Evolutionary conservation across 1,140 invertebrate genomes (phyloP).

Genomic region (Arctopsyche grandis): DNA sequence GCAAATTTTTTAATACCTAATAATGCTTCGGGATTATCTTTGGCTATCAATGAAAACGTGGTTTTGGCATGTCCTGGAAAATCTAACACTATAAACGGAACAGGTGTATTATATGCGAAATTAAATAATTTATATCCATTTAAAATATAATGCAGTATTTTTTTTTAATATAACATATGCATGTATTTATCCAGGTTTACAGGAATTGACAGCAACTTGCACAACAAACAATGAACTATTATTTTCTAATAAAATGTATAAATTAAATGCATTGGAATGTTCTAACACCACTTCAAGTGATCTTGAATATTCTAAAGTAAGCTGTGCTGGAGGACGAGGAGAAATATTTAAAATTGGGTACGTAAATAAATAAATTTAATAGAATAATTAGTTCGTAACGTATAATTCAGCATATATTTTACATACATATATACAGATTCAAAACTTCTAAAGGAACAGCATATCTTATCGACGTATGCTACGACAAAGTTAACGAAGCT

Average conservation of each 20-base stretch:
- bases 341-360: slow-evolving; percentile 45
- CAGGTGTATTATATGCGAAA: slow-evolving; percentile 25
- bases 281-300: slow-evolving; percentile 30
- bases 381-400: no score
- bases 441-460: slow-evolving; percentile 37
- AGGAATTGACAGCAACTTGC: slow-evolving; percentile 44
- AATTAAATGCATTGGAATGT: slow-evolving; percentile 44
- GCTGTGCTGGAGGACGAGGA: slow-evolving; percentile 41
- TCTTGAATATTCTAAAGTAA: slow-evolving; percentile 17
- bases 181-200: slow-evolving; percentile 27
- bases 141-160: not conserved
- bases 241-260: not conserved
- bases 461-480: slow-evolving; percentile 35
- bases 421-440: slow-evolving; percentile 37
- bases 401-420: not conserved
- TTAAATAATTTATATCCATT: not conserved
- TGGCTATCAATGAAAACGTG: slow-evolving; percentile 29
- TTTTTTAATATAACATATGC: not conserved
- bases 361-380: no score
- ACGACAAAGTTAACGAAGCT: slow-evolving; percentile 23
- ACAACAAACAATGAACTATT: slow-evolving; percentile 38
- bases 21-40: slow-evolving; percentile 9
- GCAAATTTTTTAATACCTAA: slow-evolving; percentile 34
- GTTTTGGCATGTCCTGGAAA: slow-evolving; percentile 44
- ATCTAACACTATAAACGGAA: slow-evolving; percentile 45